Percentiles rank a stretch among this genome's conserved stretches.
These are phyloP conservation scores for Drosophila ananassae DNA, from an alignment of 1,140 invertebrate species.

Conservation along the genomic window DNA sequence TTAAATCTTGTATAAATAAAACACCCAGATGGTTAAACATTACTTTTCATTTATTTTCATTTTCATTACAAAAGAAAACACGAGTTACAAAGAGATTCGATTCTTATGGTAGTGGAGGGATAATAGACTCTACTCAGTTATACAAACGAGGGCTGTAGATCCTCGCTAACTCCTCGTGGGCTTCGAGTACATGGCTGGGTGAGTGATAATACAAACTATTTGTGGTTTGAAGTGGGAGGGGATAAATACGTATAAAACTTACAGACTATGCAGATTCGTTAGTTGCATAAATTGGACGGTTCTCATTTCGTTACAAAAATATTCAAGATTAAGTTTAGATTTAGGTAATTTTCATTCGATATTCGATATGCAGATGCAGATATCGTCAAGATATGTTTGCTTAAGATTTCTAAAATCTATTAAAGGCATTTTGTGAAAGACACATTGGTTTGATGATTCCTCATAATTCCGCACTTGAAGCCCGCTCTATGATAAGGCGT, in stretches of 20 bases:
- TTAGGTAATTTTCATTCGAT: constrained; percentile 36
- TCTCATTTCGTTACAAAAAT: constrained; percentile 30
- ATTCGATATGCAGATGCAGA: constrained; percentile 21
- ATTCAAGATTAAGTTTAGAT: constrained; percentile 27
- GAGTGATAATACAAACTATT: constrained; percentile 32
- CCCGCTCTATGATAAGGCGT: constrained; percentile 60
- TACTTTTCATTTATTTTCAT: constrained; percentile 46
- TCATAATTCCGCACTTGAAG: constrained; percentile 40
- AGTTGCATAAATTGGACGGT: constrained; percentile 65
- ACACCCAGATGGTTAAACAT: constrained; percentile 13
- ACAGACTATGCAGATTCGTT: constrained; percentile 69
- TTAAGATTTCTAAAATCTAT: constrained; percentile 81
- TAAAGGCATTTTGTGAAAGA: constrained; percentile 82
- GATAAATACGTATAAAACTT: constrained; percentile 66
- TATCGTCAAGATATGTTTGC: constrained; percentile 29
- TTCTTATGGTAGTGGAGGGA: constrained; percentile 43
- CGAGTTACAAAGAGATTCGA: constrained; percentile 35
- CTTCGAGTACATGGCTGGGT: constrained; percentile 36
- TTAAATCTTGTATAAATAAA: not conserved
- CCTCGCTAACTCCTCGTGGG: not conserved
- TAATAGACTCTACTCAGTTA: constrained; percentile 44
- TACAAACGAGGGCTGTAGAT: not conserved
- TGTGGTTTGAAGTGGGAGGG: constrained; percentile 26
- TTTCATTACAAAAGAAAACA: constrained; percentile 47
- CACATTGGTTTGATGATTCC: constrained; percentile 50